phyloP scores from a whole-genome alignment of 64 coral and sea anemone genomes.

The Montipora efflorescens region DNA sequence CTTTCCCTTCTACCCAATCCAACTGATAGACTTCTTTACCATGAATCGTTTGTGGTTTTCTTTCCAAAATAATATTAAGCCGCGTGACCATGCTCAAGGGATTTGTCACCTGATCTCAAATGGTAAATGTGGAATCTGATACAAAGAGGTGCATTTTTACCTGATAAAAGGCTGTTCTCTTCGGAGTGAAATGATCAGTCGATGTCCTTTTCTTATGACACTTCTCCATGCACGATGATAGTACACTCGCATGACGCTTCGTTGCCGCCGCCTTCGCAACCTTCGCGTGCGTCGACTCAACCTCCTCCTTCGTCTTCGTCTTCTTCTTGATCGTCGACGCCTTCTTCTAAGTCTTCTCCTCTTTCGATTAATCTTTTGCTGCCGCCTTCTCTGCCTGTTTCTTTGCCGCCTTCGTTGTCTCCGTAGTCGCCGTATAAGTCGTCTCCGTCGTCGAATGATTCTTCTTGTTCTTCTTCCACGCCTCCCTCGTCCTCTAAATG shows the following conservation, averaged over 20 bases:
- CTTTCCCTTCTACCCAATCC: too few relatives aligned
- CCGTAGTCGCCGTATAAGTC: not conserved
- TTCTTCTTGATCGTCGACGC: conserved; percentile 12
- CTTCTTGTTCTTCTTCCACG: not conserved
- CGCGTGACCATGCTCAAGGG: too few relatives aligned
- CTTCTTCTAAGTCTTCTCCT: conserved; percentile 22
- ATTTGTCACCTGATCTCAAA: too few relatives aligned
- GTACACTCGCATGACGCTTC: not conserved
- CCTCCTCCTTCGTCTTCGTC: conserved; percentile 8
- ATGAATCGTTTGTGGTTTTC: too few relatives aligned
- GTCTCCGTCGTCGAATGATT: not conserved
- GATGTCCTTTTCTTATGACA: not conserved
- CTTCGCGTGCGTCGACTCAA: conserved; percentile 5
- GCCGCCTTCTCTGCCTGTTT: conserved; percentile 3
- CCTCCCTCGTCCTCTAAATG: too few relatives aligned
- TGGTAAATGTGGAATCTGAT: too few relatives aligned
- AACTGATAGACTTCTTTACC: too few relatives aligned
- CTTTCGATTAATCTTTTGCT: not conserved
- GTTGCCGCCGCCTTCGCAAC: not conserved
- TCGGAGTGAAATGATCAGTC: not conserved
- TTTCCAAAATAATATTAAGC: too few relatives aligned
- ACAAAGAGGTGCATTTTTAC: not conserved
- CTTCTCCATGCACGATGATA: not conserved
- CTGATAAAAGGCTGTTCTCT: not conserved
- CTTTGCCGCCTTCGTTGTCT: not conserved